Conservation (phyloP, 2,113 vertebrate species). For the Ophiodon elongatus region DNA sequence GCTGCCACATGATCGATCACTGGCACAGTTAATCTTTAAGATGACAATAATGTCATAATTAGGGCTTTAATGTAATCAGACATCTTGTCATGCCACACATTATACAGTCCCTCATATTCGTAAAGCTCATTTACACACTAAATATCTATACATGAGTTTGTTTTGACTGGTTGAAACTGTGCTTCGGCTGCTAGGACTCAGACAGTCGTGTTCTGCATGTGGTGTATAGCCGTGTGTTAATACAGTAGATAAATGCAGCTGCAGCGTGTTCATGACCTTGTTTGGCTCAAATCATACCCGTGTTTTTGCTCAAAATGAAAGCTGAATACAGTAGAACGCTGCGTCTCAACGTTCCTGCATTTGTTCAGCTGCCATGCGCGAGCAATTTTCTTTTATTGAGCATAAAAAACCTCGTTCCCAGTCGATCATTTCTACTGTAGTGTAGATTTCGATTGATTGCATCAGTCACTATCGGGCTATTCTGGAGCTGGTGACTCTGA, state of each 20-base stretch:
- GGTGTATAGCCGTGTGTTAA: not conserved
- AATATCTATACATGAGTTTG: conserved; percentile 10
- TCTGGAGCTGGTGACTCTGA: conserved; percentile 74
- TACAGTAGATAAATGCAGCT: not conserved
- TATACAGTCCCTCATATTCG: not conserved
- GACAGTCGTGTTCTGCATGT: not conserved
- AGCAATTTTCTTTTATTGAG: conserved; percentile 37
- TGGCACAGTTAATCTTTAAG: conserved; percentile 15
- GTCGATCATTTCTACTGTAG: conserved; percentile 84
- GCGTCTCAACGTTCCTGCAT: conserved; percentile 17
- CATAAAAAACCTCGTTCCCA: conserved; percentile 42
- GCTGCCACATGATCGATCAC: conserved; percentile 81
- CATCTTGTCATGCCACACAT: conserved; percentile 81
- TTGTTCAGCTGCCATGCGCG: conserved; percentile 19
- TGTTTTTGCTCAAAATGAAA: conserved; percentile 18
- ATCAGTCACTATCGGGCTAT: conserved; percentile 71
- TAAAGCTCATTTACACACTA: conserved; percentile 3
- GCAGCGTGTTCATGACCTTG: not conserved
- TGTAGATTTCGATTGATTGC: conserved; percentile 81
- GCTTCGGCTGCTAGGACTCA: not conserved
- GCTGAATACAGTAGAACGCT: not conserved
- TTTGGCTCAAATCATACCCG: not conserved
- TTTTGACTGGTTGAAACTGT: conserved; percentile 17
- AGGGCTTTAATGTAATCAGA: conserved; percentile 85
- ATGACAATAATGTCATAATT: conserved; percentile 84